A percentile compares a stretch with the other conserved stretches of the same genome.
Evolutionary conservation across 2,888 invertebrate species (phyloP).

Genomic region (Lepidocyrtoides sp.): DNA sequence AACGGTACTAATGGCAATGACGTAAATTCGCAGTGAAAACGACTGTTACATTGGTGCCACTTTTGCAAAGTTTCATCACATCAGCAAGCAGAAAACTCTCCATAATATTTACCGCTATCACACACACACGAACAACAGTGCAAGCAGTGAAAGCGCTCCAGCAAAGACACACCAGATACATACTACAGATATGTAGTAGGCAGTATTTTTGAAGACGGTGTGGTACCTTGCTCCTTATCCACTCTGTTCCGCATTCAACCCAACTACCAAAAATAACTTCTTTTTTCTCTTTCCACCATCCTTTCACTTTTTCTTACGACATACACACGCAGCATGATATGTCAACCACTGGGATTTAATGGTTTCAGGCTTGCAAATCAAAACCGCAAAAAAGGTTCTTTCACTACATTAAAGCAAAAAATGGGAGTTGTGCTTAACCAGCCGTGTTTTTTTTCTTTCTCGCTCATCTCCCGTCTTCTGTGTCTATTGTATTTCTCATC

Average conservation of each 20-base stretch:
- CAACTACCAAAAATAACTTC: neutral
- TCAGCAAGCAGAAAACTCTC: neutral
- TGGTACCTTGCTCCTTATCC: neutral
- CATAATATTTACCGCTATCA: neutral
- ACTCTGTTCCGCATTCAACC: neutral
- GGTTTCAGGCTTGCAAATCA: slow-evolving; percentile 80
- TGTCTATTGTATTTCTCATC: neutral
- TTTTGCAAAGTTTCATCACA: neutral
- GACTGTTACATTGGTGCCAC: neutral
- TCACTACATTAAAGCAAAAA: slow-evolving; percentile 77
- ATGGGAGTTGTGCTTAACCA: slow-evolving; percentile 78
- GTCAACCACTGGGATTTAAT: slow-evolving; percentile 78
- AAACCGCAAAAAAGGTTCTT: slow-evolving; percentile 76
- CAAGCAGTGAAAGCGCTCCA: neutral
- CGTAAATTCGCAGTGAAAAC: neutral
- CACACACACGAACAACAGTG: neutral
- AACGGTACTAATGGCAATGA: slow-evolving; percentile 15
- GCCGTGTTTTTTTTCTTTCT: slow-evolving; percentile 53
- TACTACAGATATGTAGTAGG: too few species aligned
- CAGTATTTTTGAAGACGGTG: too few species aligned
- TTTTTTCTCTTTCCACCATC: slow-evolving; percentile 6
- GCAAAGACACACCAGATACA: too few species aligned
- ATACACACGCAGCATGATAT: slow-evolving; percentile 68
- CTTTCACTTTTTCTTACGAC: neutral
- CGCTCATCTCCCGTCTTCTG: neutral